Evolutionary conservation across 2,888 invertebrate species (phyloP), one percentile per base, ranked within the genome.

Genomic region (Athalia rosae): DNA sequence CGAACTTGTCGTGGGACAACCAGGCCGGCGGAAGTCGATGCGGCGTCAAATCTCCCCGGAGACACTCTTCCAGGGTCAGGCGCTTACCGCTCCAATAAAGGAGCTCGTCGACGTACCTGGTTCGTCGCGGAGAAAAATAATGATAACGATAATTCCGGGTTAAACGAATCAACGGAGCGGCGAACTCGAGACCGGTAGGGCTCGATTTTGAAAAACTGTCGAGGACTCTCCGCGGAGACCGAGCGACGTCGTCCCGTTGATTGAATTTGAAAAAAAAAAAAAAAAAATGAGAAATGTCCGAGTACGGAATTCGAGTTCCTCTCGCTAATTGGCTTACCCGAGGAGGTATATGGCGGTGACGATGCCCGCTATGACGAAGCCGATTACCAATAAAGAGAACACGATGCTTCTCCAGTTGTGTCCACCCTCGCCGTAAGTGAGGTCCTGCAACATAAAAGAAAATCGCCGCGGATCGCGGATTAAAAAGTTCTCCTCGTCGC

Each of bases 341-440:
- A 96, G 93, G 89, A 96, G 93, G 92, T 96, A 95, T 91, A 96
- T 96, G 87, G 96, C 96, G 85, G 95, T 95, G 85, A 96, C 95
- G 88, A 96, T 96, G 82, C 96, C 96, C 84, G 95, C 94, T 91
- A 96, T 95, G 87, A 96, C 96, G 91, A 94, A 93, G 90, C 95
- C 94, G 91, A 96, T 96, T 90, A 96, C 96, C 91, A 96, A 92
- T 89, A 96, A 92, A 82, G 96, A 96, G 90, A 96, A 95, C 89
- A 96, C 92, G 88, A 96, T 96, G 90, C 96, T 96, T 90, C 95
- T 94, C 96, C 96, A 96, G 90, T 96, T 96, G 92, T 96, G 95
- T 81, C 96, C 96, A 90, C 96, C 96, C 80, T 92, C 92, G 84
- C 93, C 94, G 90, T 96, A 94, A 85, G 93, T 92, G 90, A 96